Evolutionary conservation across 1,140 invertebrate genomes (phyloP).

Genomic region (Euwallacea similis): DNA sequence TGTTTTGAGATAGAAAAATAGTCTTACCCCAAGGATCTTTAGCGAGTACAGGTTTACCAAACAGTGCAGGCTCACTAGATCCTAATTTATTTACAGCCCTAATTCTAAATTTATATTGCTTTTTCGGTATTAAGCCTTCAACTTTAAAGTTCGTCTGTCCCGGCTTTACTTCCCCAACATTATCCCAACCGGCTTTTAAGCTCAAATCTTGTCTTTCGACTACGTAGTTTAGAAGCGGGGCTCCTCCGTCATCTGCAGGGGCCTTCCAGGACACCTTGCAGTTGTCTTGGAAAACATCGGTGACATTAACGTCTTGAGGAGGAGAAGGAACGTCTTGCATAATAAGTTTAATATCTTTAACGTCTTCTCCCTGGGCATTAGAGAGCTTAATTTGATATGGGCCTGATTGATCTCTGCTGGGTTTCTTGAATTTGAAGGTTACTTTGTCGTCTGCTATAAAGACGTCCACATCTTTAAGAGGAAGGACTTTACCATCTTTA

Average conservation of each 20-base stretch:
- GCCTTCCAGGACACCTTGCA: constrained; percentile 91
- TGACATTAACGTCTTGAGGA: constrained; percentile 87
- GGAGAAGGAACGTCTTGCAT: constrained; percentile 89
- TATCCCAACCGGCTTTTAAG: constrained; percentile 85
- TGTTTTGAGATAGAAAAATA: neutral
- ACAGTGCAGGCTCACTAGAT: constrained; percentile 83
- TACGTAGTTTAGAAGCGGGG: constrained; percentile 87
- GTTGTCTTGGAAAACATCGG: constrained; percentile 88
- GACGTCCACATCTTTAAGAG: constrained; percentile 86
- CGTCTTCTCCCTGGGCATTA: constrained; percentile 86
- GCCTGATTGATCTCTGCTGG: constrained; percentile 76
- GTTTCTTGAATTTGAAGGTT: constrained; percentile 88
- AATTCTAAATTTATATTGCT: constrained; percentile 94
- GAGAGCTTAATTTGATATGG: constrained; percentile 84
- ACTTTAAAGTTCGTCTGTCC: constrained; percentile 78
- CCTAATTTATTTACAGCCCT: constrained; percentile 91
- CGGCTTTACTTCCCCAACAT: constrained; percentile 71
- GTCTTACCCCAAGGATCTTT: constrained; percentile 95
- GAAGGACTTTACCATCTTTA: constrained; percentile 85
- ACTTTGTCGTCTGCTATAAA: constrained; percentile 87
- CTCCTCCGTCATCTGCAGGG: constrained; percentile 91
- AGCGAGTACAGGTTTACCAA: constrained; percentile 84
- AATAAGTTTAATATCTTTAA: constrained; percentile 78
- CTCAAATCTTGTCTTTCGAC: constrained; percentile 93
- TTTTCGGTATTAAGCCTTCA: constrained; percentile 82